Evolutionary conservation across 2,888 invertebrate species (phyloP).

Genomic region (Thecocarcelia acutangulata): DNA sequence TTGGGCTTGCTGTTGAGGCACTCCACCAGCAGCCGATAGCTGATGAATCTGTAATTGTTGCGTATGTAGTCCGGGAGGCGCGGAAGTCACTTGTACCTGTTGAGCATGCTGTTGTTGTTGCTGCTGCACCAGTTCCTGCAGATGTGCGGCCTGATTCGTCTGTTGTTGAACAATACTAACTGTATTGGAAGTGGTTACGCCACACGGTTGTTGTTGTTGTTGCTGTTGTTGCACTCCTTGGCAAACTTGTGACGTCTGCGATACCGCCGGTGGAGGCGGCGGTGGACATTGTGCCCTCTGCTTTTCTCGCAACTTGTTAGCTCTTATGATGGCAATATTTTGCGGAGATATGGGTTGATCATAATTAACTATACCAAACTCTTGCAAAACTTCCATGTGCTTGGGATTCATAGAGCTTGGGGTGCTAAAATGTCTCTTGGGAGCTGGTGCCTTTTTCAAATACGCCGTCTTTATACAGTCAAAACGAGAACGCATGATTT

Average conservation of each 20-base stretch:
- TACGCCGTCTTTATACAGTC: slow-evolving; percentile 90
- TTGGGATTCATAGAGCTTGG: slow-evolving; percentile 89
- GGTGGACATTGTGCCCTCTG: slow-evolving; percentile 86
- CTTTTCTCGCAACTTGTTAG: slow-evolving; percentile 91
- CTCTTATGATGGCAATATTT: slow-evolving; percentile 90
- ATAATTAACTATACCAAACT: slow-evolving; percentile 91
- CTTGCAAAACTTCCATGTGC: slow-evolving; percentile 91
- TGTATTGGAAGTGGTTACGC: slow-evolving; percentile 28
- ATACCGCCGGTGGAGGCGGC: slow-evolving; percentile 76
- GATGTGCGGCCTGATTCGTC: slow-evolving; percentile 61
- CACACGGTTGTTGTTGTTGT: slow-evolving; percentile 72
- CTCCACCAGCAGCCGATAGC: slow-evolving; percentile 70
- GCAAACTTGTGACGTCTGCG: slow-evolving; percentile 73
- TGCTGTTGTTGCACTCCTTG: slow-evolving; percentile 73
- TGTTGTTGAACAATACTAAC: slow-evolving; percentile 71
- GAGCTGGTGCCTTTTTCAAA: slow-evolving; percentile 88
- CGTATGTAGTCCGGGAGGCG: slow-evolving; percentile 71
- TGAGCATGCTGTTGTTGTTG: slow-evolving; percentile 71
- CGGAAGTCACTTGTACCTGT: slow-evolving; percentile 68
- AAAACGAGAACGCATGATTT: slow-evolving; percentile 86
- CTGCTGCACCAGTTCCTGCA: slow-evolving; percentile 67
- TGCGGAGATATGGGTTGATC: slow-evolving; percentile 92
- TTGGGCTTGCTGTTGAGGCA: slow-evolving; percentile 55
- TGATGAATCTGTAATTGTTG: slow-evolving; percentile 78
- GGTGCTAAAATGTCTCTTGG: slow-evolving; percentile 89